Base-by-base conservation (phyloP, 2,888 invertebrate species). In the Hedychridium roseum region DNA sequence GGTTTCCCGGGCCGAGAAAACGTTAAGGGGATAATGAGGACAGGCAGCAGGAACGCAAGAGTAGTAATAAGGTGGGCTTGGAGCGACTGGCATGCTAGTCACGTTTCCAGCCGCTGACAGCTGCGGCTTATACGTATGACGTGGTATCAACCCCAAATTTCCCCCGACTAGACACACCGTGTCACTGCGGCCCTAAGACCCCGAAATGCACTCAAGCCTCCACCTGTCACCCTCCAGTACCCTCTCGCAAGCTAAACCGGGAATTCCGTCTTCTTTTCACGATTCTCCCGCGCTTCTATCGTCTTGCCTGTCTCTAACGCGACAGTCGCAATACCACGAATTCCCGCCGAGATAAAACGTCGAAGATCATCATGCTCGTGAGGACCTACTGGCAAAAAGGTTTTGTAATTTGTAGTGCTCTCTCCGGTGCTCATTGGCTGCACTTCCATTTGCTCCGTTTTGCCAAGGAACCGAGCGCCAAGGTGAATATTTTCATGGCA, bases 81-180 rank as follows among this genome's bases (percentile, higher is more conserved):
- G 60, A 57, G 56, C 57, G 61, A 64, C 68, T 64, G 65, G 64
- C 64, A 78, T 76, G 74, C 77, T 76, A 76, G 78, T 78, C 78
- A 78, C 78, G 78, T 77, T 74, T 74, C 68, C 64, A 74, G 64
- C 66, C 71, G 74, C 74, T 77, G 78, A 77, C 77, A 78, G 78
- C 76, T 78, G 78, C 58, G 78, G 76, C 76, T 75, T 78, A 77
- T 78, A 77, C 75, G 73, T 77, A 77, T 78, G 76, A 78, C 73
- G 73, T 69, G 71, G 69, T 77, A 78, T 78, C 78, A 78, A 76
- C 74, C 77, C 74, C 73, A 73, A 76, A 75, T 74, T 76, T 76
- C 70, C 67, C 64, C 61, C 62, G 62, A 62, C 64, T 63, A 66
- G 67, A 69, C 67, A 65, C 70, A 60, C 68, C 70, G 67, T 73